phyloP scores from a whole-genome alignment of 2,797 vertebrate species.

The Cossypha heuglini region DNA sequence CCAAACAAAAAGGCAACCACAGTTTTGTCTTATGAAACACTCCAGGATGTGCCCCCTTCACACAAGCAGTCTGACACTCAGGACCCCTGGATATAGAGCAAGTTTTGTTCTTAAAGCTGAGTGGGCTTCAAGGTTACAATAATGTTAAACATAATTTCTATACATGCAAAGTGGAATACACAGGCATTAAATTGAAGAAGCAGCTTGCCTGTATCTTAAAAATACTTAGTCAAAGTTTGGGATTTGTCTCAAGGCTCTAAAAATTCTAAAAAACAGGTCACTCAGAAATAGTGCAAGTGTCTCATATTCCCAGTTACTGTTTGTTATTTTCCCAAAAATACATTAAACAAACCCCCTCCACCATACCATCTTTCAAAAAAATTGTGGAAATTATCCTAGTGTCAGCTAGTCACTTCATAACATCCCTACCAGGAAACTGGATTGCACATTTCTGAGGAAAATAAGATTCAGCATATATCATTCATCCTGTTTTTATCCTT shows the following conservation, averaged over 20 bases:
- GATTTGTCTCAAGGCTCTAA: neutral
- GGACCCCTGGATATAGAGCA: neutral
- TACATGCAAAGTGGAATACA: neutral
- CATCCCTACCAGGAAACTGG: neutral
- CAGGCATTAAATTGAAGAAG: neutral
- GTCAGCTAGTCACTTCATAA: neutral
- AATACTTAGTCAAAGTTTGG: neutral
- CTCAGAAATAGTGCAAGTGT: neutral
- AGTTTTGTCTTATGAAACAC: neutral
- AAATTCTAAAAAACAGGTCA: neutral
- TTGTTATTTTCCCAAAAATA: neutral
- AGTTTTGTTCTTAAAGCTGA: neutral
- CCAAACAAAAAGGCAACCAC: neutral
- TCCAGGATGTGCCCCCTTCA: fast-evolving
- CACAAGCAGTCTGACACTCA: neutral
- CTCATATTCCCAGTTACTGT: neutral
- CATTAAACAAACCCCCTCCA: neutral
- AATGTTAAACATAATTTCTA: neutral
- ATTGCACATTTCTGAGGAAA: neutral
- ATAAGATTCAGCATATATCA: neutral
- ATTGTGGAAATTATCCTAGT: neutral
- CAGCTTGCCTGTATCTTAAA: neutral
- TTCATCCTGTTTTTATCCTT: neutral
- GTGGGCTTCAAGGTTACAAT: neutral
- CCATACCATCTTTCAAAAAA: neutral